These are phyloP conservation scores for Phortica okadai DNA, from an alignment of 2,888 invertebrate species.

Conservation along the genomic window DNA sequence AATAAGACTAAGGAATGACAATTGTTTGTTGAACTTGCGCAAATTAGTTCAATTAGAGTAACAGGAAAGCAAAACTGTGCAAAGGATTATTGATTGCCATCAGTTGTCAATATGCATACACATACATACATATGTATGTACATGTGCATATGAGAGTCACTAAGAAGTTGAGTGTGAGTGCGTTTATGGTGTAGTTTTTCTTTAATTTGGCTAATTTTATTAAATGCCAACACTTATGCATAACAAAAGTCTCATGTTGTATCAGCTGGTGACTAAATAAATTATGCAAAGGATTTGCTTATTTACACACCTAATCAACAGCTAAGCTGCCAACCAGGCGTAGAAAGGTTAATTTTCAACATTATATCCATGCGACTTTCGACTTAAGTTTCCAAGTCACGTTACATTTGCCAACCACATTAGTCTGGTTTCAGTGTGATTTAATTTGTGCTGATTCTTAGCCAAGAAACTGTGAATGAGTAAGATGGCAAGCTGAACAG, in stretches of 20 bases:
- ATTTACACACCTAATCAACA: conserved; percentile 50
- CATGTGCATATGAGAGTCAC: no score
- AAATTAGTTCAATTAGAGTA: no score
- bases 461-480: neutral
- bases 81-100: no score
- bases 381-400: conserved; percentile 52
- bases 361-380: conserved; percentile 35
- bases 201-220: conserved; percentile 21
- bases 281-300: neutral
- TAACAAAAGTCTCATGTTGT: neutral
- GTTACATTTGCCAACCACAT: conserved; percentile 49
- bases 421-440: conserved; percentile 39
- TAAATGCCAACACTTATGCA: conserved; percentile 2
- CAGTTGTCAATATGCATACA: no score
- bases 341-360: conserved; percentile 45
- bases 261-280: neutral
- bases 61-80: no score
- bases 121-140: no score
- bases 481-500: no score
- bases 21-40: no score
- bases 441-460: conserved; percentile 46
- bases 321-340: conserved; percentile 30
- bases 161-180: neutral
- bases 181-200: neutral
- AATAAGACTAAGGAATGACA: no score